phyloP scores from a whole-genome alignment of 2,113 vertebrate genomes.

The Oreochromis niloticus region DNA sequence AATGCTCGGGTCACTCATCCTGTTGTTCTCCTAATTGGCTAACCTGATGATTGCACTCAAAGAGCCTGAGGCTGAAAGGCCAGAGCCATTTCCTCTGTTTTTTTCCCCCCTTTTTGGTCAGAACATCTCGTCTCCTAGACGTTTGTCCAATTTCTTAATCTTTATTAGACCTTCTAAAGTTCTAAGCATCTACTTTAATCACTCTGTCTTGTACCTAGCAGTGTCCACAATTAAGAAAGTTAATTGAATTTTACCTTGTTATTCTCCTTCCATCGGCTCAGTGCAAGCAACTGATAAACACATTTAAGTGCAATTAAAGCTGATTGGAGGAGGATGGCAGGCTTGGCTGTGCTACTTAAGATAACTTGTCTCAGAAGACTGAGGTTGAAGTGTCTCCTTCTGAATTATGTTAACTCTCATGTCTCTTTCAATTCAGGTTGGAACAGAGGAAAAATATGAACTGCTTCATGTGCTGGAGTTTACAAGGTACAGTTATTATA shows the following conservation, averaged over 20 bases:
- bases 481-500: conserved; percentile 80
- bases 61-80: not conserved
- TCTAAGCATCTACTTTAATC: conserved; percentile 44
- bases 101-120: not conserved
- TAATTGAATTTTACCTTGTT: conserved; percentile 58
- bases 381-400: not conserved
- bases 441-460: conserved; percentile 88
- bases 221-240: conserved; percentile 40
- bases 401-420: not conserved
- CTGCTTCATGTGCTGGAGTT: conserved; percentile 95
- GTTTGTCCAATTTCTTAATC: conserved; percentile 24
- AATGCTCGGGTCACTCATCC: not conserved
- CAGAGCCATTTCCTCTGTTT: not conserved
- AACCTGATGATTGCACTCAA: conserved; percentile 33
- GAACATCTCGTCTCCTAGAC: conserved; percentile 26
- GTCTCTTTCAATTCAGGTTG: conserved; percentile 70
- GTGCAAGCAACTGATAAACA: conserved; percentile 36
- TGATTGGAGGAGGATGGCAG: conserved; percentile 20
- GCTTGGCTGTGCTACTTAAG: not conserved
- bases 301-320: conserved; percentile 39
- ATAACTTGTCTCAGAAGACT: not conserved
- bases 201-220: conserved; percentile 13
- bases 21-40: conserved; percentile 50
- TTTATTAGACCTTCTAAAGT: conserved; percentile 38
- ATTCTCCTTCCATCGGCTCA: conserved; percentile 31